Evolutionary conservation across 64 coral and sea anemone species (phyloP).

Genomic region (Platygyra sinensis): DNA sequence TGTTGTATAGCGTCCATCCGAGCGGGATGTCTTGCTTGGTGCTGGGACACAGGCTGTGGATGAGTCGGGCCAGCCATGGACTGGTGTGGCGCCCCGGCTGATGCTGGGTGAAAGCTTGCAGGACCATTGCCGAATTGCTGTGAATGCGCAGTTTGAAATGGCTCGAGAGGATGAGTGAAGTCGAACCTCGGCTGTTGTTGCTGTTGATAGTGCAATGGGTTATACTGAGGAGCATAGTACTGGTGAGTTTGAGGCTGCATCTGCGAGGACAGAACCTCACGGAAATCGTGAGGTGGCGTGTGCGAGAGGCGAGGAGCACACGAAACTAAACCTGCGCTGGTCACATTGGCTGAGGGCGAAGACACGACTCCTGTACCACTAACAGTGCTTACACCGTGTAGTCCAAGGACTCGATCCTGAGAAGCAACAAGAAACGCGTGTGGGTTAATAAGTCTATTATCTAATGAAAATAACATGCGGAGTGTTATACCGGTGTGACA

Average conservation of each 20-base stretch:
- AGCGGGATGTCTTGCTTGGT: constrained; percentile 76
- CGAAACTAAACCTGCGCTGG: constrained; percentile 73
- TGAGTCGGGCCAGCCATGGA: constrained; percentile 60
- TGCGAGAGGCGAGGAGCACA: constrained; percentile 85
- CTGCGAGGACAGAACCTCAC: constrained; percentile 77
- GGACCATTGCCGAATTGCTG: constrained; percentile 89
- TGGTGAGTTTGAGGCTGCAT: constrained; percentile 92
- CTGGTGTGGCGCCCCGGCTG: constrained; percentile 60
- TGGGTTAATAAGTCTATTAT: constrained; percentile 93
- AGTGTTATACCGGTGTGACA: constrained; percentile 41
- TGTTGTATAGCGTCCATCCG: constrained; percentile 82
- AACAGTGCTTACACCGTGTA: constrained; percentile 90
- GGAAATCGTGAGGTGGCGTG: constrained; percentile 88
- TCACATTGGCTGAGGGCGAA: constrained; percentile 75
- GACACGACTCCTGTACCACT: constrained; percentile 69
- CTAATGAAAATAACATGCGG: constrained; percentile 89
- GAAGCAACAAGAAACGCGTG: constrained; percentile 78
- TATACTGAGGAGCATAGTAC: constrained; percentile 88
- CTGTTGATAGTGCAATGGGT: constrained; percentile 89
- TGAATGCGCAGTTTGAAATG: constrained; percentile 79
- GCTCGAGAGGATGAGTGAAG: constrained; percentile 86
- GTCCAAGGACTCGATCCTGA: constrained; percentile 92
- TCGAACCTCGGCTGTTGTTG: constrained; percentile 89
- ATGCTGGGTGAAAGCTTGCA: constrained; percentile 73
- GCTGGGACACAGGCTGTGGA: constrained; percentile 62